Conservation (phyloP, 2,113 vertebrate genomes). For the Albula goreensis region DNA sequence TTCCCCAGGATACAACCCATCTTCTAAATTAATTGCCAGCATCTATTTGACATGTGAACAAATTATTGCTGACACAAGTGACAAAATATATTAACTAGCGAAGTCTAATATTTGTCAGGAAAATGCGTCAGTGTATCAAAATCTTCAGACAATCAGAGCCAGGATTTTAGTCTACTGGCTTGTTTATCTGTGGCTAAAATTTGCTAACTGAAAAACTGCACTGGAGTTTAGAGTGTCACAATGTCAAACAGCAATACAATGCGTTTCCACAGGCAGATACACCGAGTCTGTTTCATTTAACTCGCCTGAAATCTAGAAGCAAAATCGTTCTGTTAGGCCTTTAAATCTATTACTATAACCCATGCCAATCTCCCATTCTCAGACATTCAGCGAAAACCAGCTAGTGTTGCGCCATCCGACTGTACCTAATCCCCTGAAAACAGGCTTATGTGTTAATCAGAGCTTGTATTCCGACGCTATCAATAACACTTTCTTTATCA, state of each 20-base stretch:
- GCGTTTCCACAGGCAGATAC: neutral
- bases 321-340: neutral
- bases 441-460: neutral
- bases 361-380: neutral
- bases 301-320: neutral
- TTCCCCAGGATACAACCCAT: neutral
- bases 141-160: neutral
- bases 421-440: neutral
- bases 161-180: neutral
- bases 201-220: neutral
- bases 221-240: neutral
- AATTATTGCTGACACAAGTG: constrained; percentile 13
- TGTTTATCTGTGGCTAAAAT: neutral
- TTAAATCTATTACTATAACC: neutral
- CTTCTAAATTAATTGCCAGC: constrained; percentile 20
- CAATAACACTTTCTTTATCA: neutral
- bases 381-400: neutral
- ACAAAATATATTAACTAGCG: neutral
- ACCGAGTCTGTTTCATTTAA: neutral
- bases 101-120: neutral
- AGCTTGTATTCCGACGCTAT: neutral
- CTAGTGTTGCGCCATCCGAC: neutral
- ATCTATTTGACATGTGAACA: constrained; percentile 20
- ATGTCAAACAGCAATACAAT: neutral
- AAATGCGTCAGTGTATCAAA: neutral